Evolutionary conservation across 2,888 invertebrate genomes (phyloP).

Genomic region (Iselma pallidipennis): DNA sequence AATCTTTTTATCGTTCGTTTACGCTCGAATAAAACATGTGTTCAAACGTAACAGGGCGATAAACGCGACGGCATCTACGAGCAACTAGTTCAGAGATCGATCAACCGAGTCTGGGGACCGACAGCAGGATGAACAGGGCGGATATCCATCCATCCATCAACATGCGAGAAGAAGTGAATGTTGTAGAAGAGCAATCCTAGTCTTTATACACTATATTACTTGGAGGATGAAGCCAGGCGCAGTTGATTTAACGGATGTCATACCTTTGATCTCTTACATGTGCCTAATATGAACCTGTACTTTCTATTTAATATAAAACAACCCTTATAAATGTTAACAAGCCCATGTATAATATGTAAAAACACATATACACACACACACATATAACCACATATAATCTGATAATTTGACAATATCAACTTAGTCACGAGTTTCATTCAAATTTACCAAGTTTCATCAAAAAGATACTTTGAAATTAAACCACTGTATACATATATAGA

Average conservation of each 20-base stretch:
- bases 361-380: background rate
- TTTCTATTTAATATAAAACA: conserved; percentile 21
- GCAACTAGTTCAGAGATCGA: conserved; percentile 28
- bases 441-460: background rate
- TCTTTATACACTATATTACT: background rate
- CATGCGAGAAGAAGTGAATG: conserved; percentile 20
- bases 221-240: conserved; percentile 3
- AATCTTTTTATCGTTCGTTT: conserved; percentile 28
- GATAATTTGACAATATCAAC: background rate
- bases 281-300: background rate
- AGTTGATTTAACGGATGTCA: conserved; percentile 29
- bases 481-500: background rate
- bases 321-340: conserved; percentile 9
- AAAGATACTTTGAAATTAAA: background rate
- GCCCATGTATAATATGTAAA: background rate
- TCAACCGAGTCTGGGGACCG: conserved; percentile 21
- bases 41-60: conserved; percentile 27
- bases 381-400: background rate
- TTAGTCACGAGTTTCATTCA: background rate
- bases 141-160: conserved; percentile 24
- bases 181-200: conserved; percentile 11
- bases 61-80: conserved; percentile 26
- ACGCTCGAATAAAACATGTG: conserved; percentile 27
- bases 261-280: conserved; percentile 25
- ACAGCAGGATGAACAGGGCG: conserved; percentile 28